A percentile compares a stretch with the other conserved stretches of the same genome.
Conservation (phyloP, 2,797 vertebrate genomes). For the Lutjanus campechanus region DNA sequence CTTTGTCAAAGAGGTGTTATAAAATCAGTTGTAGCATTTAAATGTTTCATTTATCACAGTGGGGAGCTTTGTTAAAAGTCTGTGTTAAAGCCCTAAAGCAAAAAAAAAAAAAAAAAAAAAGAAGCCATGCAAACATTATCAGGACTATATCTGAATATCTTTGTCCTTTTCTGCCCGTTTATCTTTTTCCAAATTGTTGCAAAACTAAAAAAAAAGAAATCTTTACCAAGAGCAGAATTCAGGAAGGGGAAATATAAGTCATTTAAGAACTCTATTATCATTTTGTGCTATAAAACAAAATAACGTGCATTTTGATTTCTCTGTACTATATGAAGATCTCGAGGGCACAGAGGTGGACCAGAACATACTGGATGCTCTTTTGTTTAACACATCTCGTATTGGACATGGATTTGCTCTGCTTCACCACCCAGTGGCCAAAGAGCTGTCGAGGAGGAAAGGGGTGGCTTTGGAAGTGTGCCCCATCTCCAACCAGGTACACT, state of each 20-base stretch:
- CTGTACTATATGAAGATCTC: slow-evolving; percentile 41
- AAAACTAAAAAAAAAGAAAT: not conserved
- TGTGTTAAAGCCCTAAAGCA: not conserved
- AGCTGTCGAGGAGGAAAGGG: slow-evolving; percentile 84
- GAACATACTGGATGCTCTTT: slow-evolving; percentile 91
- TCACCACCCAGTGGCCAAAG: slow-evolving; percentile 88
- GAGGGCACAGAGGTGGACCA: slow-evolving; percentile 83
- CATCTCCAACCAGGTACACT: slow-evolving; percentile 93
- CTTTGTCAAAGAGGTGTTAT: not conserved
- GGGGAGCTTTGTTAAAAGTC: not conserved
- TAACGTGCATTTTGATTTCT: not conserved
- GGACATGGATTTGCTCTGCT: slow-evolving; percentile 92
- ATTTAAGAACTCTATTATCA: not conserved
- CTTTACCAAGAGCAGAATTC: not conserved
- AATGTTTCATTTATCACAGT: slow-evolving; percentile 2
- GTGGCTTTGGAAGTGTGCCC: slow-evolving; percentile 93
- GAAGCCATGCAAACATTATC: not conserved
- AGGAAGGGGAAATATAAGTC: not conserved
- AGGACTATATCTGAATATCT: not conserved
- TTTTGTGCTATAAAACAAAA: not conserved
- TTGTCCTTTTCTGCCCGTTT: not conserved
- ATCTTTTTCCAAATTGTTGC: not conserved
- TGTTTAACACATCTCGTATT: slow-evolving; percentile 93
- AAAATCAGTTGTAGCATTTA: not conserved
- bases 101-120: not conserved